These are phyloP conservation scores for Dermatemys mawii DNA, from an alignment of 2,113 vertebrate genomes.

Conservation along the genomic window DNA sequence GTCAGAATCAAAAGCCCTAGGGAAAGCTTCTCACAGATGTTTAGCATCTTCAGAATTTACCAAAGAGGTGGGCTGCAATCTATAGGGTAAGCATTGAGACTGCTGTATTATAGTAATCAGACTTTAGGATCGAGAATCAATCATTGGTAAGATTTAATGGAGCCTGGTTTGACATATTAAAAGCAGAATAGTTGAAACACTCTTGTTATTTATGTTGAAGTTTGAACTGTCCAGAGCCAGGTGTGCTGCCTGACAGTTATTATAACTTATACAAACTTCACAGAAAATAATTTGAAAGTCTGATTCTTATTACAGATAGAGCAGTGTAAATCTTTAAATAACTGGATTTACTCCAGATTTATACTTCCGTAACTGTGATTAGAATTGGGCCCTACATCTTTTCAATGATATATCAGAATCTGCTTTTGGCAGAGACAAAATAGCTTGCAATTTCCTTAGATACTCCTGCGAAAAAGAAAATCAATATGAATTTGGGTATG, in stretches of 20 bases:
- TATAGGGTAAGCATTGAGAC: neutral
- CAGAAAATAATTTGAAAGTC: neutral
- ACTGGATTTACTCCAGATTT: neutral
- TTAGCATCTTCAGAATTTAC: neutral
- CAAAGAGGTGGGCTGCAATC: neutral
- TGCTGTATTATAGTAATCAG: neutral
- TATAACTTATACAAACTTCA: neutral
- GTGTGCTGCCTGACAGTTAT: neutral
- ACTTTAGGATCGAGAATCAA: neutral
- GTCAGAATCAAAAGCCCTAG: neutral
- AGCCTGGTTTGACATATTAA: neutral
- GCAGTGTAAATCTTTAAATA: neutral
- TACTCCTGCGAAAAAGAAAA: neutral
- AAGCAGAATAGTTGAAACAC: neutral
- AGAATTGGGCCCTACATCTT: neutral
- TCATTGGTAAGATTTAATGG: neutral
- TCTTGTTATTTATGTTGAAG: neutral
- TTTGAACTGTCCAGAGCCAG: neutral
- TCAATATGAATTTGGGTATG: neutral
- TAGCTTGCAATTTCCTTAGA: neutral
- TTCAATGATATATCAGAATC: neutral
- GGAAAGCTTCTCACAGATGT: neutral
- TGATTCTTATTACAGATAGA: neutral
- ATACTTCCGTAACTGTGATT: neutral
- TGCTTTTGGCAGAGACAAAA: neutral